phyloP scores from a whole-genome alignment of 1,140 invertebrate species.

The Saccostrea cuccullata region DNA sequence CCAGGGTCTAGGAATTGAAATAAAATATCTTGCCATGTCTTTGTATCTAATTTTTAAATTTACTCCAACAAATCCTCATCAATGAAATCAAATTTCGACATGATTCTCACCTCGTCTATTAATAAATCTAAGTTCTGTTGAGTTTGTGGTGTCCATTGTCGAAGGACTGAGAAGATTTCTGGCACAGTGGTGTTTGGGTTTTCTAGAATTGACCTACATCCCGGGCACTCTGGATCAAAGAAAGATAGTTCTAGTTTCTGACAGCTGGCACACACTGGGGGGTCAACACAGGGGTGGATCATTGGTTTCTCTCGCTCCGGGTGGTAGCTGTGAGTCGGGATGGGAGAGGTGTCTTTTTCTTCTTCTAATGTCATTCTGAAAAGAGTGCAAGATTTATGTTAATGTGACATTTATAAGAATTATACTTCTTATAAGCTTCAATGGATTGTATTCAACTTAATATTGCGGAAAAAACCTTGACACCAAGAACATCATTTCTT shows the following conservation, averaged over 20 bases:
- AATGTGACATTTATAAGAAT: too few species aligned
- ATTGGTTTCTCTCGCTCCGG: conserved; percentile 69
- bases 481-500: too few species aligned
- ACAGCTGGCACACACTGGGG: conserved; percentile 80
- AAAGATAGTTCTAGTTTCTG: conserved; percentile 79
- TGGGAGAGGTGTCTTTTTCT: conserved; percentile 48
- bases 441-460: too few species aligned
- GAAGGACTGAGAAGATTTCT: conserved; percentile 81
- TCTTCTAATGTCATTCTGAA: conserved; percentile 64
- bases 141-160: conserved; percentile 82
- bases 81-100: not conserved
- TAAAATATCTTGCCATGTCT: too few species aligned
- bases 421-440: too few species aligned
- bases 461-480: too few species aligned
- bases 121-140: conserved; percentile 80
- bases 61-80: not conserved
- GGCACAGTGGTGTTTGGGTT: conserved; percentile 78
- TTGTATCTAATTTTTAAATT: too few species aligned
- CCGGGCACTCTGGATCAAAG: conserved; percentile 80
- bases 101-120: conserved; percentile 77
- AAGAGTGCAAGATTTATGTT: not conserved
- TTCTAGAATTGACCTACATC: conserved; percentile 78
- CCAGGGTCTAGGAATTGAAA: too few species aligned
- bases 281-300: conserved; percentile 80
- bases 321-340: conserved; percentile 49